Evolutionary conservation across 2,888 invertebrate species (phyloP).

Genomic region (Chloroclystis v-ata): DNA sequence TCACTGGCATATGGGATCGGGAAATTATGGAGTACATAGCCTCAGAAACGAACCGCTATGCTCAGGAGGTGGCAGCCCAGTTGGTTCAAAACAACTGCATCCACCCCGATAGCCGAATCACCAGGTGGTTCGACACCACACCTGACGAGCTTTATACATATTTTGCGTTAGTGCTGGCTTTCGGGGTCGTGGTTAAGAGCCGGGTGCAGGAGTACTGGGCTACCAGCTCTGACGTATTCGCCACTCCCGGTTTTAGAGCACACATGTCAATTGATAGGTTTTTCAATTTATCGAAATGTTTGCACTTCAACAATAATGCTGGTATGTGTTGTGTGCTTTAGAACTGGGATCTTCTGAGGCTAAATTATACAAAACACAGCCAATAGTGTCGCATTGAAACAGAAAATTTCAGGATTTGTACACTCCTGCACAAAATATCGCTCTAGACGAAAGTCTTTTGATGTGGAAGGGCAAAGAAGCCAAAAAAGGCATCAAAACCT

Average conservation of each 20-base stretch:
- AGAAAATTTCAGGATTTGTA: background rate
- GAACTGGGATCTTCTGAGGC: background rate
- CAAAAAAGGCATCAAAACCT: background rate
- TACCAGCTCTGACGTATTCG: background rate
- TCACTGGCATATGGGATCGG: background rate
- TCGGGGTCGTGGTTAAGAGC: background rate
- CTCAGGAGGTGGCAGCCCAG: background rate
- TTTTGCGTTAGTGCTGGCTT: background rate
- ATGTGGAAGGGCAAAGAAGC: background rate
- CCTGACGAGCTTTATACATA: background rate
- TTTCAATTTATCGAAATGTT: background rate
- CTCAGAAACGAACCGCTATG: background rate
- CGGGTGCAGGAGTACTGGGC: background rate
- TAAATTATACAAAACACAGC: background rate
- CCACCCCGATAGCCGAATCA: background rate
- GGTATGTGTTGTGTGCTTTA: background rate
- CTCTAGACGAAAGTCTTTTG: background rate
- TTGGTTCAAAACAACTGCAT: background rate
- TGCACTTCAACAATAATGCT: background rate
- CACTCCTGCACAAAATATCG: background rate
- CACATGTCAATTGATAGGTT: constrained; percentile 1
- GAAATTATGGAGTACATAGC: constrained; percentile 25
- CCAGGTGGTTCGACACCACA: background rate
- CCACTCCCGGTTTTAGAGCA: background rate
- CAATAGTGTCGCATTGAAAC: background rate